Conservation (phyloP, 2,113 vertebrate species). For the Thunnus thynnus region DNA sequence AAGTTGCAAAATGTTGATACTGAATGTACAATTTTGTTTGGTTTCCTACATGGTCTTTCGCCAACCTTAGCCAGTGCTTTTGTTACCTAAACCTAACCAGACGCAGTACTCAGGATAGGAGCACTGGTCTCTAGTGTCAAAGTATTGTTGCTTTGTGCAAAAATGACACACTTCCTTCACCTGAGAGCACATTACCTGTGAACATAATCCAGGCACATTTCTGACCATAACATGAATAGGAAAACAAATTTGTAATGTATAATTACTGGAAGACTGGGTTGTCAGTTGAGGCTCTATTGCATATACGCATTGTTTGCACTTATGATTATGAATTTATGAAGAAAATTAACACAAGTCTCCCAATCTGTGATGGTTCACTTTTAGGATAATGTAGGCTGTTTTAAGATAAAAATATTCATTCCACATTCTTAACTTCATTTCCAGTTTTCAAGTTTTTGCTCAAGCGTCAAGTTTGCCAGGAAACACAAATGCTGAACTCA, state of each 20-base stretch:
- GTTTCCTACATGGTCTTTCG: background rate
- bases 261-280: background rate
- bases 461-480: background rate
- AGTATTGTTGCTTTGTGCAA: background rate
- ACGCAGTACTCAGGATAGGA: too few species aligned
- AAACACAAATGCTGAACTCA: background rate
- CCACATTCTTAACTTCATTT: too few species aligned
- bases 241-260: conserved; percentile 4
- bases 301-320: background rate
- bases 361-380: background rate
- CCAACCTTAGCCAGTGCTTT: too few species aligned
- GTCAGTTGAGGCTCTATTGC: background rate
- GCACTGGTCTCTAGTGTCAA: background rate
- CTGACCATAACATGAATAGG: background rate
- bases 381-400: background rate
- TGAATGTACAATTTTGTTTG: background rate
- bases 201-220: conserved; percentile 2
- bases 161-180: background rate
- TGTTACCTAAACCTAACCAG: too few species aligned
- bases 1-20: too few species aligned
- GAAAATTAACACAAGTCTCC: background rate
- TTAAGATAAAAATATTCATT: too few species aligned
- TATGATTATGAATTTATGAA: background rate
- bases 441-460: background rate
- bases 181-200: background rate